These are phyloP conservation scores for Botia kubotai DNA, from an alignment of 2,797 vertebrate genomes.

Conservation along the genomic window DNA sequence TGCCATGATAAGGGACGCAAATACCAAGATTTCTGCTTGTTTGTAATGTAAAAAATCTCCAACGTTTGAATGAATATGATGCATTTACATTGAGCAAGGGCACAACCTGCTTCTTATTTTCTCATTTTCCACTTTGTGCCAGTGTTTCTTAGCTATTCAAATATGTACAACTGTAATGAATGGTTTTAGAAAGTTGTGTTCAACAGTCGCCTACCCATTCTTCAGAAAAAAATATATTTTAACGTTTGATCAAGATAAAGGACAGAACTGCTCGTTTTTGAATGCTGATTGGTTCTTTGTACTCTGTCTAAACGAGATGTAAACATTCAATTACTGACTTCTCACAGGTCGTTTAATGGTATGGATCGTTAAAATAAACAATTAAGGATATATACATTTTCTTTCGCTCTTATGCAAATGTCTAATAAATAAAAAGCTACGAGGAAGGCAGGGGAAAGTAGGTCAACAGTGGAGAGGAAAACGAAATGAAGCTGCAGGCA, in stretches of 20 bases:
- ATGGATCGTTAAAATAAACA: slow-evolving; percentile 35
- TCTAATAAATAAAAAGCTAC: slow-evolving; percentile 27
- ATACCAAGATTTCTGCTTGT: slow-evolving; percentile 1
- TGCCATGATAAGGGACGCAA: not conserved
- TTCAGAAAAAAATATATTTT: not conserved
- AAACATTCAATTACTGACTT: slow-evolving; percentile 17
- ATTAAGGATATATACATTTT: not conserved
- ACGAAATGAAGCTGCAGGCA: slow-evolving; percentile 36
- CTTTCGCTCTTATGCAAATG: not conserved
- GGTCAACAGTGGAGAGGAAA: slow-evolving; percentile 49
- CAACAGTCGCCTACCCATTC: not conserved
- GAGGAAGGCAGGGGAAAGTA: slow-evolving; percentile 39
- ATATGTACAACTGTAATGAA: not conserved
- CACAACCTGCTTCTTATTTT: not conserved
- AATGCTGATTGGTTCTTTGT: slow-evolving; percentile 31
- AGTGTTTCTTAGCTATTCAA: not conserved
- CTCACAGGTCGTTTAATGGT: slow-evolving; percentile 27
- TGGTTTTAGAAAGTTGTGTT: not conserved
- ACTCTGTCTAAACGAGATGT: slow-evolving; percentile 6
- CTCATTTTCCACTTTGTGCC: not conserved
- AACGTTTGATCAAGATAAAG: not conserved
- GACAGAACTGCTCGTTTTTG: not conserved
- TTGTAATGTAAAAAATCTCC: slow-evolving; percentile 21
- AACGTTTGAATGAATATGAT: not conserved
- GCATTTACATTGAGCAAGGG: not conserved